Conservation (phyloP, 2,888 invertebrate species). For the Hypomecis atomaria region DNA sequence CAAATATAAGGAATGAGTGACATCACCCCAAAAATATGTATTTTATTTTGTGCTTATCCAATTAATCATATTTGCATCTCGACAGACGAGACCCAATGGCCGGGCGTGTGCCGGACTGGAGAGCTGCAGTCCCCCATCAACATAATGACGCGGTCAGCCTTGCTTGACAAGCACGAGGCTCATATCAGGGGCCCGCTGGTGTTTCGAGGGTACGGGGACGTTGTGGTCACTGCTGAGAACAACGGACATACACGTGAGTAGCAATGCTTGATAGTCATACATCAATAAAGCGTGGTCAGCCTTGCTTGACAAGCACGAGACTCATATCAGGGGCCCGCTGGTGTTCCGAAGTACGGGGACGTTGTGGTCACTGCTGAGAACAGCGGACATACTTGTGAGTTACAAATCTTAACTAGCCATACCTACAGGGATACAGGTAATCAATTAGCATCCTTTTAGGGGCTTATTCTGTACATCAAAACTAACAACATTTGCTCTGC, state of each 20-base stretch:
- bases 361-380: slow-evolving; percentile 63
- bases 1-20: no score
- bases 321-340: slow-evolving; percentile 64
- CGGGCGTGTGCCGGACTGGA: slow-evolving; percentile 86
- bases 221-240: slow-evolving; percentile 61
- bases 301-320: neutral
- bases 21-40: no score
- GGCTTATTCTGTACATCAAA: no score
- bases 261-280: neutral
- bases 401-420: neutral
- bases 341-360: slow-evolving; percentile 61
- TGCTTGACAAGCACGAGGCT: slow-evolving; percentile 74
- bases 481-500: no score
- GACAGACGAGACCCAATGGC: slow-evolving; percentile 83
- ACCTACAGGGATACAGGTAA: no score
- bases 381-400: slow-evolving; percentile 74
- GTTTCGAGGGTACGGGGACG: slow-evolving; percentile 66
- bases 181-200: slow-evolving; percentile 69
- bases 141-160: slow-evolving; percentile 83
- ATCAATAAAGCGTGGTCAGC: neutral
- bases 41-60: no score
- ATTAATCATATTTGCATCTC: neutral
- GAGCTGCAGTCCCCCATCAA: slow-evolving; percentile 91
- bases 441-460: no score
- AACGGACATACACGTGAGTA: slow-evolving; percentile 74